Base-by-base conservation (phyloP, 2,888 invertebrate species). In the Drosophila merina region DNA sequence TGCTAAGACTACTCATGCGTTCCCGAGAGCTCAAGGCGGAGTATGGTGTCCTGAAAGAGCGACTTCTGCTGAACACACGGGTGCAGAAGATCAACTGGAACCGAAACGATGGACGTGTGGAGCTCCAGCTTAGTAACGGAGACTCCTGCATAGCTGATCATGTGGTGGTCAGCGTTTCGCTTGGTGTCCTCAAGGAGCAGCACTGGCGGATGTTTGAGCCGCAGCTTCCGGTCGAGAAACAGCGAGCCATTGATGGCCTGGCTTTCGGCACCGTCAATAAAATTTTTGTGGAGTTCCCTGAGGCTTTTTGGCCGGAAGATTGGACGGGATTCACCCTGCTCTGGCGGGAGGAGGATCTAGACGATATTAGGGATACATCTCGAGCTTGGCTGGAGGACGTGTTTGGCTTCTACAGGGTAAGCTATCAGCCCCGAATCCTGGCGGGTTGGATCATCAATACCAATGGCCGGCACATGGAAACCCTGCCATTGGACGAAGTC, bases 381-480 rank as follows among this genome's bases (percentile, higher is more conserved):
- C 86, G 90, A 45, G 92, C 92, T 30, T 96, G 96, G 96, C 90
- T 95, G 50, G 93, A 93, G 80, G 93, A 94, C 77, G 92, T 96
- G 9, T 94, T 94, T 81, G 94, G 94, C 58, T 95, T 96, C 89
- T 94, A 94, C 85, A 92, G 93, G 6, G 93, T 95, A 5, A 93
- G 94, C 76, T 93, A 93, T 77, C 94, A 95, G 81, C 93, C 94
- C 0, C 92, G 92, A 33, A 92, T 95, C n/a, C 89, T 96, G 31
- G 93, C 94, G 58, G 95, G 93, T 0, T 96, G 96, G 96, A 92
- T 95, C n/a, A 93, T 93, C 50, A 95, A 96, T 1, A 91, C 92
- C 47, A 93, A 93, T 77, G 94, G 95, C 0, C 91, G 92, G 66
- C 90, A 93, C 57, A 93, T 95, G 91, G 96, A 96, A 89, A 89